These are phyloP conservation scores for Chironomus tepperi DNA, from an alignment of 1,140 invertebrate species.

Conservation along the genomic window DNA sequence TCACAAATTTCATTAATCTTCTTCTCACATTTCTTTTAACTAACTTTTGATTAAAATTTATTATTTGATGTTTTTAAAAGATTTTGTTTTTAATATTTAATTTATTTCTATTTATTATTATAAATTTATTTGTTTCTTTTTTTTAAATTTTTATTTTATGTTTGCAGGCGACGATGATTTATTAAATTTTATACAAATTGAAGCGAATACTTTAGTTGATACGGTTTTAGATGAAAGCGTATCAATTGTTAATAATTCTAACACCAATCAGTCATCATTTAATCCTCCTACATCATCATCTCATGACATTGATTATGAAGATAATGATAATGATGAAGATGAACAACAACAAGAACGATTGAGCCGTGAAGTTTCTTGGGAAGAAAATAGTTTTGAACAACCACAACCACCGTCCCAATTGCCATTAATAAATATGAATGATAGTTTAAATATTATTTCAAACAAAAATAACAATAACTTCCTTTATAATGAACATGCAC, in stretches of 20 bases:
- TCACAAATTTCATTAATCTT: too few species aligned
- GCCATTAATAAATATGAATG: neutral
- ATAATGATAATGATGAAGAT: neutral
- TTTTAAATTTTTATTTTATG: neutral
- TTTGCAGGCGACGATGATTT: slow-evolving; percentile 23
- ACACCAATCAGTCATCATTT: slow-evolving; percentile 27
- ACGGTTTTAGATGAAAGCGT: slow-evolving; percentile 38
- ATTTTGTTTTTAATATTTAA: neutral
- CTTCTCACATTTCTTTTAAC: too few species aligned
- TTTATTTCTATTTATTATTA: neutral
- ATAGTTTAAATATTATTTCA: neutral
- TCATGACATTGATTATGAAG: neutral
- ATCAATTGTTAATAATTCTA: slow-evolving; percentile 31
- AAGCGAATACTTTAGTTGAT: slow-evolving; percentile 39
- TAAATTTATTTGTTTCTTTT: neutral
- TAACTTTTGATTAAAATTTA: neutral
- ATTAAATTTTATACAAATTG: slow-evolving; percentile 31
- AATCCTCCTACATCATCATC: slow-evolving; percentile 16
- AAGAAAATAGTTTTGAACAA: slow-evolving; percentile 11
- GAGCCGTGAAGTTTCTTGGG: neutral
- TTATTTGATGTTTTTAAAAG: neutral
- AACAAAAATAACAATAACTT: neutral
- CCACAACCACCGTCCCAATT: slow-evolving; percentile 8
- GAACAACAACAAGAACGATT: neutral
- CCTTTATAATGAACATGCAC: neutral